These are phyloP conservation scores for Clarias laeviceps DNA, from an alignment of 2,797 vertebrate species.

Conservation along the genomic window DNA sequence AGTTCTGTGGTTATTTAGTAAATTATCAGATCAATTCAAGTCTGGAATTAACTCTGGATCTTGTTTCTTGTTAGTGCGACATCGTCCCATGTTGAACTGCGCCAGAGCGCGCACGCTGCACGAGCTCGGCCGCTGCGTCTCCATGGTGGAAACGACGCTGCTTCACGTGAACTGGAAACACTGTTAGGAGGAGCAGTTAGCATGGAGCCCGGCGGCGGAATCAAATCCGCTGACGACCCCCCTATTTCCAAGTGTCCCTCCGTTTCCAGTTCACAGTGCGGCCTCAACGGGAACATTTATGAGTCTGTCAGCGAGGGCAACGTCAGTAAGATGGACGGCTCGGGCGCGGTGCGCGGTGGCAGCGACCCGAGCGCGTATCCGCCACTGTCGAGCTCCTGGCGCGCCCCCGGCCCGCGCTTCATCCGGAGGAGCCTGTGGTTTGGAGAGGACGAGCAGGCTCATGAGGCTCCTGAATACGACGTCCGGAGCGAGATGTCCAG, in stretches of 20 bases:
- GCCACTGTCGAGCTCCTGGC: conserved; percentile 73
- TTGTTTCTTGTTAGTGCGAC: conserved; percentile 40
- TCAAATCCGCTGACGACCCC: conserved; percentile 55
- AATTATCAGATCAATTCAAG: neutral
- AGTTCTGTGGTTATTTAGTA: neutral
- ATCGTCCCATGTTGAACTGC: conserved; percentile 71
- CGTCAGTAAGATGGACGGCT: conserved; percentile 68
- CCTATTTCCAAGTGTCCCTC: conserved; percentile 63
- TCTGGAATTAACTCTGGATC: neutral
- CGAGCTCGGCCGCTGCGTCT: conserved; percentile 67
- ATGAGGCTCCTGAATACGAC: conserved; percentile 81
- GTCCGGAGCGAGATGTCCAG: conserved; percentile 78
- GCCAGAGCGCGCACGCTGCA: conserved; percentile 78
- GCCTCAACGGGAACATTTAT: conserved; percentile 64
- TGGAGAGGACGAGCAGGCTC: conserved; percentile 86
- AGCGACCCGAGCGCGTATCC: conserved; percentile 75
- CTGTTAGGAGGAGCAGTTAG: conserved; percentile 44
- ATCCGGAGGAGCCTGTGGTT: conserved; percentile 91
- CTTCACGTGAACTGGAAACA: conserved; percentile 61
- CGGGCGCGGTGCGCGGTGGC: conserved; percentile 68
- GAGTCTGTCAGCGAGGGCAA: conserved; percentile 66
- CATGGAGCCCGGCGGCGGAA: conserved; percentile 26
- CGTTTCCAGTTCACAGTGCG: conserved; percentile 63
- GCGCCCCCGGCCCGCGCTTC: conserved; percentile 83
- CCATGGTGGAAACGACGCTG: conserved; percentile 71